Conservation (phyloP, 1,140 invertebrate species). For the Rhyzopertha dominica region DNA sequence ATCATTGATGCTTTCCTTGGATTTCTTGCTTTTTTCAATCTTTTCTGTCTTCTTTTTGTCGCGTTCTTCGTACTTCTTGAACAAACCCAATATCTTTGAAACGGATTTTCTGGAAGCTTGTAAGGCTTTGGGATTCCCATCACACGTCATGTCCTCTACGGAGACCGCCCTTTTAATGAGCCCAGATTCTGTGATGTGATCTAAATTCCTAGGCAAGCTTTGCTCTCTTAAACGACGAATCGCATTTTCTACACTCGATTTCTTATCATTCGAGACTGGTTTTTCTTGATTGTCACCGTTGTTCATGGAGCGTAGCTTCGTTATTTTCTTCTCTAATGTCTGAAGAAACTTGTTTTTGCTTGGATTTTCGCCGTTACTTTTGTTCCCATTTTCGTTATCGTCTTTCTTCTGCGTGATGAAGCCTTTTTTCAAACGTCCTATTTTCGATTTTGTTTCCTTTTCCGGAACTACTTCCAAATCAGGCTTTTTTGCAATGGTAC, state of each 20-base stretch:
- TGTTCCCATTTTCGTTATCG: slow-evolving; percentile 47
- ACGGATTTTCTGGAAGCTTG: slow-evolving; percentile 52
- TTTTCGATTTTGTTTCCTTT: slow-evolving; percentile 48
- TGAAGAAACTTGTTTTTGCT: slow-evolving; percentile 56
- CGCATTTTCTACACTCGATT: slow-evolving; percentile 49
- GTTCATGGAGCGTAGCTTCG: slow-evolving; percentile 53
- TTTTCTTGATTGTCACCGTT: slow-evolving; percentile 43
- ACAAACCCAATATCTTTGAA: slow-evolving; percentile 65
- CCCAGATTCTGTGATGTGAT: slow-evolving; percentile 50
- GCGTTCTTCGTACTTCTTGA: slow-evolving; percentile 62
- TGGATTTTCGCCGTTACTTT: slow-evolving; percentile 39
- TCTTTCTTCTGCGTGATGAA: slow-evolving; percentile 45
- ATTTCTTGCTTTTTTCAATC: slow-evolving; percentile 26
- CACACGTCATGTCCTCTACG: slow-evolving; percentile 58
- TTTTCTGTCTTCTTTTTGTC: slow-evolving; percentile 42
- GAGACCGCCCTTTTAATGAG: slow-evolving; percentile 64
- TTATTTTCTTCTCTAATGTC: slow-evolving; percentile 62
- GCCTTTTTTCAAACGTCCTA: slow-evolving; percentile 45
- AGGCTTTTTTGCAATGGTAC: slow-evolving; percentile 42
- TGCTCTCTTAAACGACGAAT: slow-evolving; percentile 56
- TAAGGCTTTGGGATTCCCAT: slow-evolving; percentile 32
- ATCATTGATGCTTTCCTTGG: slow-evolving; percentile 21
- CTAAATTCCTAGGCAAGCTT: slow-evolving; percentile 55
- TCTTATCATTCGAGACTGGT: slow-evolving; percentile 42
- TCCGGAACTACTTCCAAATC: slow-evolving; percentile 40